These are phyloP conservation scores for Halictus quadricinctus DNA, from an alignment of 2,888 invertebrate genomes.

Conservation along the genomic window DNA sequence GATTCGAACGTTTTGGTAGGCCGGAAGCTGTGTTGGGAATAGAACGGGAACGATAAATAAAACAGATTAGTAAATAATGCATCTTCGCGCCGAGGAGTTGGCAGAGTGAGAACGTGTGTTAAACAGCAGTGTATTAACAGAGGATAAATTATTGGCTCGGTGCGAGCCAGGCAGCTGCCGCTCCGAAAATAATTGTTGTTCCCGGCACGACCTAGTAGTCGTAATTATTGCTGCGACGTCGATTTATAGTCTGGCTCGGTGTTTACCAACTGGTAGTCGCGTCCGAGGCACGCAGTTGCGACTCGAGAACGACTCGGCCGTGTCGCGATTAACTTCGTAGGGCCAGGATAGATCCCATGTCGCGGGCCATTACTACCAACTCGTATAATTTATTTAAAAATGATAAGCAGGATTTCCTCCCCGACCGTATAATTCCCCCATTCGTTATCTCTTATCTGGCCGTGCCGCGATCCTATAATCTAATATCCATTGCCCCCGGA, in stretches of 20 bases:
- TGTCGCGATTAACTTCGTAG: neutral
- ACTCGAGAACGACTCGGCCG: conserved; percentile 13
- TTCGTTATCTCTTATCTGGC: conserved; percentile 15
- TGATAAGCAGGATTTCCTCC: conserved; percentile 10
- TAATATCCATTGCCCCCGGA: conserved; percentile 11
- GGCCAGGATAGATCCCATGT: conserved; percentile 8
- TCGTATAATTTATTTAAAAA: conserved; percentile 20
- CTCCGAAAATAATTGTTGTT: conserved; percentile 54
- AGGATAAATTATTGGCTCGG: conserved; percentile 42
- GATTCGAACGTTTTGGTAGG: neutral
- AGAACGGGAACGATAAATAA: neutral
- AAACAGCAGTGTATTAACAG: conserved; percentile 41
- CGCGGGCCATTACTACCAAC: conserved; percentile 1
- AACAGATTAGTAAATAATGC: neutral
- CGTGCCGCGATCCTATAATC: conserved; percentile 2
- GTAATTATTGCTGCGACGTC: conserved; percentile 53
- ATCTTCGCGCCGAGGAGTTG: neutral
- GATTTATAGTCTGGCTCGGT: conserved; percentile 33
- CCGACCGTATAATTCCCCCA: conserved; percentile 1
- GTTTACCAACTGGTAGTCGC: conserved; percentile 24
- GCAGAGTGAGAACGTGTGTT: conserved; percentile 18
- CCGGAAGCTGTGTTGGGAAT: neutral
- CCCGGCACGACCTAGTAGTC: conserved; percentile 40
- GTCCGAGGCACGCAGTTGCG: neutral
- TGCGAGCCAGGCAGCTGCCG: conserved; percentile 29